Evolutionary conservation across 2,797 vertebrate genomes (phyloP), one percentile per base, ranked within the genome.

Genomic region (Petrocephalus schoutedeni): DNA sequence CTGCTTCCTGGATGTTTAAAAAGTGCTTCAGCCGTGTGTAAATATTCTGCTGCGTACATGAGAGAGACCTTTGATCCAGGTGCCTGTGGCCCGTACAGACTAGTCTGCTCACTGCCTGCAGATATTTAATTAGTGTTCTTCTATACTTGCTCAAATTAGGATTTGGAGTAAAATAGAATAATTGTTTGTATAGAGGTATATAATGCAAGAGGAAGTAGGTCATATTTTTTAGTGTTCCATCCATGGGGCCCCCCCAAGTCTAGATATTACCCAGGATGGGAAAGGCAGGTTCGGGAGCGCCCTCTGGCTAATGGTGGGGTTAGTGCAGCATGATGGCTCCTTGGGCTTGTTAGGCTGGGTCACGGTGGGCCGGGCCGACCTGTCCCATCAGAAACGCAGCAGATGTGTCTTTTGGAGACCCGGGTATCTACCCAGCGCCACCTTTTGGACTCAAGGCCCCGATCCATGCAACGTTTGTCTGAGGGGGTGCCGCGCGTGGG

Each of bases 401-500:
- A 19, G n/a, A 19, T 71, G 64, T 3, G 8, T 16, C 5, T 71
- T 16, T 32, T 6, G 49, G 5, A 83, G 5, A 21, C 49, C 12
- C 2, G 49, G 54, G n/a, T 3, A 9, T 4, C 10, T 9, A n/a
- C 19, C 2, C 45, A 23, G n/a, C 51, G 16, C 8, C 77, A 45
- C 49, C 7, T n/a, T n/a, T n/a, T 4, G 2, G 36, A 41, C 1
- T 5, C 41, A 19, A 16, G 19, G 45, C n/a, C 23, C 7, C 3
- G 7, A 21, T 49, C 3, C 14, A 45, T 49, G 77, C 77, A 0
- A 9, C 3, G 19, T 12, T 6, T 12, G 49, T 51, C 41, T 0
- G 23, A 28, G 36, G 0, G 61, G 61, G 23, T 64, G 61, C 8
- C 61, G n/a, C 0, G 91, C 61, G 90, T 90, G 67, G 92, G 89